Percentiles rank a stretch among this genome's conserved stretches.
Conservation (phyloP, 1,140 invertebrate species). For the Pristionchus pacificus region DNA sequence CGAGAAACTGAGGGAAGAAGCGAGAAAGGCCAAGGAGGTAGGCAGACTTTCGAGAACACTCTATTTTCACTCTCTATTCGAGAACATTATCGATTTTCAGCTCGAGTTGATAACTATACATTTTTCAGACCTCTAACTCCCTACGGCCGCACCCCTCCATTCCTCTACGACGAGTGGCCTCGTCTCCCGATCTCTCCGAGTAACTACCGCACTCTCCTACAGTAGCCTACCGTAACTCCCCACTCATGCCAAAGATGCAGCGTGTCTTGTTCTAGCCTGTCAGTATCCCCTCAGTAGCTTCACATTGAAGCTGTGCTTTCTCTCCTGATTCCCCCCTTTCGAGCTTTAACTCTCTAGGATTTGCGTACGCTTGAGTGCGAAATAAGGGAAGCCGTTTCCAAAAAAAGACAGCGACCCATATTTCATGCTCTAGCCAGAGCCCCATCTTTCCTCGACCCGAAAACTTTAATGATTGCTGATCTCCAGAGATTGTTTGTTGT, state of each 20-base stretch:
- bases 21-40: neutral
- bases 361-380: neutral
- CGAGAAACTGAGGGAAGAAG: neutral
- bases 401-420: too few relatives aligned
- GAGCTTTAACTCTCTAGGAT: neutral
- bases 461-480: too few relatives aligned
- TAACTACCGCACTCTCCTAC: neutral
- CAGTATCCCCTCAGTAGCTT: too few relatives aligned
- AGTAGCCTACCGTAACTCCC: neutral
- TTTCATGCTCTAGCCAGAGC: too few relatives aligned
- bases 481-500: neutral
- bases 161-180: neutral
- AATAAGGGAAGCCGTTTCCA: too few relatives aligned
- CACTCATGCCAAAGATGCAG: too few relatives aligned
- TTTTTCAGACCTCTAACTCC: neutral
- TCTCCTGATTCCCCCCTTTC: neutral
- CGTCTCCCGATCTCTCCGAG: neutral
- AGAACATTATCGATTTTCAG: neutral
- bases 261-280: too few relatives aligned
- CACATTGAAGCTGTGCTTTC: too few relatives aligned
- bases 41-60: neutral
- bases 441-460: too few relatives aligned
- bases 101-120: neutral
- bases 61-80: neutral
- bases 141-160: neutral